Percentiles rank a stretch among this genome's conserved stretches.
Conservation (phyloP, 2,888 invertebrate genomes). For the Onthophagus sagittarius region DNA sequence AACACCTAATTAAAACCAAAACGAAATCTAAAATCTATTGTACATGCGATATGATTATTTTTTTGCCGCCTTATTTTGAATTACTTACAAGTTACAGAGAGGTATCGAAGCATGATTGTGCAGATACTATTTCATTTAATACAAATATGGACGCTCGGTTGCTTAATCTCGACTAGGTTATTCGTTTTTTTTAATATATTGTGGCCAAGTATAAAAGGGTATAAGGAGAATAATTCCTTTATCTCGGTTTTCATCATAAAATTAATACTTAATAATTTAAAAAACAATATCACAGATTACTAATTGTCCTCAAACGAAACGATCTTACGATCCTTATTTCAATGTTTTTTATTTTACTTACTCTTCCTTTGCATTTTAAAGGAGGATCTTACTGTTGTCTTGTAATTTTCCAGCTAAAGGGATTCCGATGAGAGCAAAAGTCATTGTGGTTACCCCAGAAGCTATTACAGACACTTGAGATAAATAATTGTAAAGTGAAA, state of each 20-base stretch:
- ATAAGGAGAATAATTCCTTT: constrained; percentile 7
- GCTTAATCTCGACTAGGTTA: neutral
- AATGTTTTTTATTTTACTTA: neutral
- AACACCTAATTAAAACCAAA: neutral
- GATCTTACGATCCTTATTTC: neutral
- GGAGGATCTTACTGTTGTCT: constrained; percentile 47
- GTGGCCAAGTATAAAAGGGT: constrained; percentile 10
- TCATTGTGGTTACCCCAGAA: constrained; percentile 43
- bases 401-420: constrained; percentile 44
- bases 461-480: constrained; percentile 43
- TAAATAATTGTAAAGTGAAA: constrained; percentile 46
- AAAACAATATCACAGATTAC: constrained; percentile 34
- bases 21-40: neutral
- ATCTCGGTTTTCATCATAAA: constrained; percentile 1
- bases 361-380: constrained; percentile 35
- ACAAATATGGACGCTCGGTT: neutral
- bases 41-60: neutral
- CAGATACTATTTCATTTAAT: neutral
- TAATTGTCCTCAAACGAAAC: constrained; percentile 18
- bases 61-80: neutral
- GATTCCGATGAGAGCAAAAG: constrained; percentile 41
- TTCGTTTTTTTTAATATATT: neutral
- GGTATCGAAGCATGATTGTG: constrained; percentile 6
- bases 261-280: constrained; percentile 6
- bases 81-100: neutral